These are phyloP conservation scores for Teleiodes luculella DNA, from an alignment of 2,888 invertebrate species.

Conservation along the genomic window DNA sequence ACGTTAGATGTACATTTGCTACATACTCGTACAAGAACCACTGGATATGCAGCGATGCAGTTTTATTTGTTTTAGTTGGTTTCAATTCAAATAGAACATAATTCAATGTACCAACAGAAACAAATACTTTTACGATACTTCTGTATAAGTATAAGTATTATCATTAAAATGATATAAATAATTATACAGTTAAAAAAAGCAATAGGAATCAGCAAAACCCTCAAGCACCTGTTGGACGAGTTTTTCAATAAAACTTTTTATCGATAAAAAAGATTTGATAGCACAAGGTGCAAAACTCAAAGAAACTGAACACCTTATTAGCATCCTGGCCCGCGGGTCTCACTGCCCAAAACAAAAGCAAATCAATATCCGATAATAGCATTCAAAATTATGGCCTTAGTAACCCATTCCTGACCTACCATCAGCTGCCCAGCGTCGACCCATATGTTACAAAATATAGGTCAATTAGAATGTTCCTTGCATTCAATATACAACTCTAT, in stretches of 20 bases:
- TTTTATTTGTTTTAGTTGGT: not conserved
- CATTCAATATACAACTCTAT: conserved; percentile 29
- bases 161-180: conserved; percentile 1
- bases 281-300: conserved; percentile 69
- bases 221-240: conserved; percentile 51
- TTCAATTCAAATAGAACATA: not conserved
- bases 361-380: conserved; percentile 63
- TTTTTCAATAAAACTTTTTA: conserved; percentile 55
- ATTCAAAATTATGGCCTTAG: conserved; percentile 59
- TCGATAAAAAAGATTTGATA: conserved; percentile 51
- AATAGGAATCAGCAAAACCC: conserved; percentile 34
- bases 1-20: conserved; percentile 32
- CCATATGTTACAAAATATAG: conserved; percentile 67
- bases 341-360: conserved; percentile 59
- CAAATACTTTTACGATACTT: not conserved
- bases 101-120: not conserved
- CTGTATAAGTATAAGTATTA: not conserved
- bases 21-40: conserved; percentile 21
- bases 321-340: conserved; percentile 47
- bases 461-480: conserved; percentile 48
- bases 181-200: conserved; percentile 22
- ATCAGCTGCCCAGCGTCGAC: conserved; percentile 62
- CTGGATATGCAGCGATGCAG: not conserved
- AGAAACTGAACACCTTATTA: conserved; percentile 64
- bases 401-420: conserved; percentile 63